These are phyloP conservation scores for Lycophotia porphyrea DNA, from an alignment of 2,888 invertebrate genomes.

Conservation along the genomic window DNA sequence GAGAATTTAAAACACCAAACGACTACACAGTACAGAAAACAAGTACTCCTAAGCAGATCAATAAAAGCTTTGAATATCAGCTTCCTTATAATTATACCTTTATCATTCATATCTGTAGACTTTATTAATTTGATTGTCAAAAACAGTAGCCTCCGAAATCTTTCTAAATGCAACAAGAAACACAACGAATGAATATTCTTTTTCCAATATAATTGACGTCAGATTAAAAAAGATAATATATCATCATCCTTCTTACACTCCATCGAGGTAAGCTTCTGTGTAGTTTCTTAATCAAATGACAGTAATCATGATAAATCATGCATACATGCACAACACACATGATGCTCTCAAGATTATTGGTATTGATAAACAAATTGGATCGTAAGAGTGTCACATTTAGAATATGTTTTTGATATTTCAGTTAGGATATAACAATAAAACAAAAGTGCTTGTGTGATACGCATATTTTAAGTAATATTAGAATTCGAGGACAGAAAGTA, in stretches of 20 bases:
- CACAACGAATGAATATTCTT: conserved; percentile 3
- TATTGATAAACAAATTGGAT: conserved; percentile 9
- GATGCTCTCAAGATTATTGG: background rate
- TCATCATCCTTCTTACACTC: conserved; percentile 19
- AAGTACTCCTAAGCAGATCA: background rate
- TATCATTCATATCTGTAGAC: background rate
- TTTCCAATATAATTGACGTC: conserved; percentile 28
- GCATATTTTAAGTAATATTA: background rate
- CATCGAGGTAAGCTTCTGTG: conserved; percentile 34
- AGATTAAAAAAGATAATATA: conserved; percentile 46
- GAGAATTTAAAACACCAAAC: background rate
- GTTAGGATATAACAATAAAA: background rate
- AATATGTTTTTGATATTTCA: no score
- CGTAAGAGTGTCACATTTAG: background rate
- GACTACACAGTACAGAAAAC: background rate
- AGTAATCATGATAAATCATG: conserved; percentile 40
- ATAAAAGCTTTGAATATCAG: background rate
- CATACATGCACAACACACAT: background rate
- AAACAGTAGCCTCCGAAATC: background rate
- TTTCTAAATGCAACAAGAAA: conserved; percentile 1
- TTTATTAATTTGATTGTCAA: conserved; percentile 12
- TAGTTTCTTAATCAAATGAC: conserved; percentile 45
- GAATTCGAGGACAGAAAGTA: no score
- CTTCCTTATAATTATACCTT: background rate
- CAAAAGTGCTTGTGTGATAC: background rate